These are phyloP conservation scores for Corella eumyota DNA, from an alignment of 23 tunicate species.

Conservation along the genomic window DNA sequence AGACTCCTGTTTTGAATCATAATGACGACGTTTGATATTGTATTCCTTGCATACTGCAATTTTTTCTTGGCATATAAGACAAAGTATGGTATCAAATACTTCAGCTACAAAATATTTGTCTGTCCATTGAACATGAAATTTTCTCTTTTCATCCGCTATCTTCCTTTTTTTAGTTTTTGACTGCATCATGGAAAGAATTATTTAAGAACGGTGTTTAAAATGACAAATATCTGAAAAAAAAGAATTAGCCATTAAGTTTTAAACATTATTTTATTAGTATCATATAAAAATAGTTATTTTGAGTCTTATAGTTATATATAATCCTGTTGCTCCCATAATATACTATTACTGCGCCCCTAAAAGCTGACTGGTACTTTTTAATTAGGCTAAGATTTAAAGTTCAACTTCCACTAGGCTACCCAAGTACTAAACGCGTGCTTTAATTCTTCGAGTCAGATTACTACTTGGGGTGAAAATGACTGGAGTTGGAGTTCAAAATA, in stretches of 20 bases:
- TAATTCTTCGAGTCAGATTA: too few relatives aligned
- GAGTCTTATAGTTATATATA: conserved; percentile 2
- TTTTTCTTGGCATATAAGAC: conserved; percentile 17
- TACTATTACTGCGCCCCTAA: conserved; percentile 1
- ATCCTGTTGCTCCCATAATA: conserved; percentile 2
- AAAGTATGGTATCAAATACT: conserved; percentile 11
- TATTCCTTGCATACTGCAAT: conserved; percentile 19
- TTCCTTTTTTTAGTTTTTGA: conserved; percentile 7
- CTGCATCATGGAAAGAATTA: conserved; percentile 1
- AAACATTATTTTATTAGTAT: conserved; percentile 1
- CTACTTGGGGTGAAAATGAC: too few relatives aligned
- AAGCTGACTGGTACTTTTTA: conserved; percentile 1
- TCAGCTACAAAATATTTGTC: conserved; percentile 13
- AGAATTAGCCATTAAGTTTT: not conserved
- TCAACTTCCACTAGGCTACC: too few relatives aligned
- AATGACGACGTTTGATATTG: conserved; percentile 32
- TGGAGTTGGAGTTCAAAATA: too few relatives aligned
- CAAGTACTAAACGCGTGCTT: too few relatives aligned
- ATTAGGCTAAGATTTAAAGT: conserved; percentile 3
- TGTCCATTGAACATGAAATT: conserved; percentile 28
- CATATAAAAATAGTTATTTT: conserved; percentile 2
- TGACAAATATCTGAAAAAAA: conserved; percentile 1
- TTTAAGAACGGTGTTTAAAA: conserved; percentile 1
- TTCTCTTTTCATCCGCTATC: conserved; percentile 16
- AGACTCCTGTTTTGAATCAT: conserved; percentile 27